A percentile compares a stretch with the other conserved stretches of the same genome.
These are phyloP conservation scores for Papilio gigon DNA, from an alignment of 2,888 invertebrate species.

Conservation along the genomic window DNA sequence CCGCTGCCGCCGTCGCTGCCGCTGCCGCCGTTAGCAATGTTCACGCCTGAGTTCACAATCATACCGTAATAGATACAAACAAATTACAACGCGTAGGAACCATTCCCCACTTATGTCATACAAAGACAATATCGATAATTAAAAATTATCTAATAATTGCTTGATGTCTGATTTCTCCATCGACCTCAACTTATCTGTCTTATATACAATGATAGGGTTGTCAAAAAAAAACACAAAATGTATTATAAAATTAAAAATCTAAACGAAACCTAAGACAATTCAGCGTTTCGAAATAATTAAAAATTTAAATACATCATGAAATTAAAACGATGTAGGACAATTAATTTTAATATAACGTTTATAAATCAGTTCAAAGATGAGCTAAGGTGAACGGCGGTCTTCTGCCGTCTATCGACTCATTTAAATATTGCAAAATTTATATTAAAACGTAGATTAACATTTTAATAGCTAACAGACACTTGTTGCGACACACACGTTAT, in stretches of 20 bases:
- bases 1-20: conserved; percentile 44
- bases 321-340: background rate
- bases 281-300: background rate
- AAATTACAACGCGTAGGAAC: conserved; percentile 60
- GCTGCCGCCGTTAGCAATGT: conserved; percentile 56
- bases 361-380: conserved; percentile 7
- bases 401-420: background rate
- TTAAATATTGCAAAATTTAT: conserved; percentile 39
- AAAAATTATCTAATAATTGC: conserved; percentile 36
- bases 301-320: background rate
- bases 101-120: conserved; percentile 54
- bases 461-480: conserved; percentile 32
- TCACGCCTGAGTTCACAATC: conserved; percentile 69
- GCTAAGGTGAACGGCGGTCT: background rate
- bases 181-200: background rate
- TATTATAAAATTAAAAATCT: too few relatives aligned
- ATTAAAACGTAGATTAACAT: conserved; percentile 42
- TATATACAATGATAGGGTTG: background rate
- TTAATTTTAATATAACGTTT: background rate
- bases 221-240: background rate
- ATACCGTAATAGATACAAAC: conserved; percentile 54
- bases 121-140: conserved; percentile 54
- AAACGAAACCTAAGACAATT: conserved; percentile 41
- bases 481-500: conserved; percentile 34
- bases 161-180: background rate